Conservation (phyloP, 37 sponge, comb jelly and placozoan species). For the Amphimedon queenslandica region DNA sequence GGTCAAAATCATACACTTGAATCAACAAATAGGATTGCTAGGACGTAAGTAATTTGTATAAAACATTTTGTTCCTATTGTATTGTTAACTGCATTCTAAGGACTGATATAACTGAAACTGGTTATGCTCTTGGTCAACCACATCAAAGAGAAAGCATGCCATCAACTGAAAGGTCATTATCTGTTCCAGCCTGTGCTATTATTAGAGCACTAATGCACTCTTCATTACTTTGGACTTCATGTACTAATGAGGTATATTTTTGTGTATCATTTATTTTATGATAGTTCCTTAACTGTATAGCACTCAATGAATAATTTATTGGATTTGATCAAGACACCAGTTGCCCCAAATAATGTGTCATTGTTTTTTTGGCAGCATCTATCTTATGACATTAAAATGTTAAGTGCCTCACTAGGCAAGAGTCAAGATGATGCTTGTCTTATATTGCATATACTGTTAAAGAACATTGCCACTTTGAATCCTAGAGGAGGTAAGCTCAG, state of each 20-base stretch:
- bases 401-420: background rate
- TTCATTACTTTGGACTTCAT: slow-evolving; percentile 53
- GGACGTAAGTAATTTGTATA: slow-evolving; percentile 16
- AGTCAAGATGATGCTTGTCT: slow-evolving; percentile 14
- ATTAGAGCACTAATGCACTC: slow-evolving; percentile 72
- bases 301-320: background rate
- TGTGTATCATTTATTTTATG: too few species aligned
- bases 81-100: slow-evolving; percentile 18
- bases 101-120: slow-evolving; percentile 58
- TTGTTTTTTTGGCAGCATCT: slow-evolving; percentile 16
- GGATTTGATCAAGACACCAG: background rate
- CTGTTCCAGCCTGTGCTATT: slow-evolving; percentile 41
- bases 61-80: background rate
- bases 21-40: slow-evolving; percentile 27
- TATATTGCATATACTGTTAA: slow-evolving; percentile 4
- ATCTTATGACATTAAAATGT: slow-evolving; percentile 8
- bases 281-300: background rate
- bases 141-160: slow-evolving; percentile 14
- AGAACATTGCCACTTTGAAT: background rate
- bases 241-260: slow-evolving; percentile 7
- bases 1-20: slow-evolving; percentile 26
- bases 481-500: background rate
- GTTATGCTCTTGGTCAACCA: slow-evolving; percentile 49
- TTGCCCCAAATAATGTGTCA: background rate
- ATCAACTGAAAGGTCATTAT: slow-evolving; percentile 51